Percentiles rank a stretch among this genome's conserved stretches.
These are phyloP conservation scores for Microcebus murinus DNA, from an alignment of 2,113 vertebrate genomes.

Conservation along the genomic window DNA sequence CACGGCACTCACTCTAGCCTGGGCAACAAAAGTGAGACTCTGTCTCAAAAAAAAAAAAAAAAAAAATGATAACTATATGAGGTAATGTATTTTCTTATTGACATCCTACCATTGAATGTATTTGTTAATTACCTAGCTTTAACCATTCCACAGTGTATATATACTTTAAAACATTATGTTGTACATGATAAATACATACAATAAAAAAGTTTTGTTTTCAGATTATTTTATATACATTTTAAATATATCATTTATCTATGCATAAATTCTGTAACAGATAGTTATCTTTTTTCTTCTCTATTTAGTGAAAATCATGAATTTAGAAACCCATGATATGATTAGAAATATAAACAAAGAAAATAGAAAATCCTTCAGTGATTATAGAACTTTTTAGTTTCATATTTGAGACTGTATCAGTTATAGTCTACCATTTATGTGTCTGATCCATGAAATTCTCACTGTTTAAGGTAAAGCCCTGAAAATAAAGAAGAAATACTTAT, in stretches of 20 bases:
- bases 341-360: conserved; percentile 32
- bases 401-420: conserved; percentile 5
- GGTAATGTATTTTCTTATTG: background rate
- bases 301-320: conserved; percentile 13
- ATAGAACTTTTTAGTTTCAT: conserved; percentile 11
- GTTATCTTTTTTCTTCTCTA: conserved; percentile 4
- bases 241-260: background rate
- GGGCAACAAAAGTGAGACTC: too few species aligned
- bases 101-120: background rate
- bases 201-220: conserved; percentile 40
- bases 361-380: conserved; percentile 10
- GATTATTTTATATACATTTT: conserved; percentile 16
- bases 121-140: background rate
- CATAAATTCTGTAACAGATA: background rate
- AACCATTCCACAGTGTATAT: background rate
- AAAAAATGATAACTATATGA: background rate
- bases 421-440: background rate
- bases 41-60: too few species aligned
- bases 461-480: background rate
- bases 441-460: background rate
- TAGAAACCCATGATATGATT: conserved; percentile 30
- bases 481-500: conserved; percentile 5
- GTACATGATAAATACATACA: background rate
- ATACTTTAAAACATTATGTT: background rate
- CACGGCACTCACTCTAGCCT: too few species aligned